Evolutionary conservation across 2,797 vertebrate species (phyloP), one percentile per base, ranked within the genome.

Genomic region (Dromococcyx pavoninus): DNA sequence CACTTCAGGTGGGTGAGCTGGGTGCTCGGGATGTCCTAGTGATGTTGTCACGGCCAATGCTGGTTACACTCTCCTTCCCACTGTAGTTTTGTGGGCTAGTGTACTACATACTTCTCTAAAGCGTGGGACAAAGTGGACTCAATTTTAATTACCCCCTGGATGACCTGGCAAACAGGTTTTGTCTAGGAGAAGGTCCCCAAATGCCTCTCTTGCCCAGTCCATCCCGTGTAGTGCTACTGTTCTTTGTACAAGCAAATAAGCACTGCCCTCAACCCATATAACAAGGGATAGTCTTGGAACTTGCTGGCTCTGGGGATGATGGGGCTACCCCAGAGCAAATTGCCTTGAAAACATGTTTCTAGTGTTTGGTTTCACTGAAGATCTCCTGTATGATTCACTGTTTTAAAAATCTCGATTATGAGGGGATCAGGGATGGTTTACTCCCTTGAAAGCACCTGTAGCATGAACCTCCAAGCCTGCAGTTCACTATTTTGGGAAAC

Each of bases 221-320:
- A 5, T 54, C 37, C 65, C 19, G 13, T 18, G 4, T 44, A 22
- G 5, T 3, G 17, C 41, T 67, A 4, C 46, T 0, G 0, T 8
- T 77, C 14, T 66, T 70, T 18, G 51, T 58, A 32, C 11, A 22
- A 27, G 46, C 4, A 39, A 44, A 3, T 4, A 9, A 27, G 5
- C 14, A 1, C 41, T 13, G 41, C 13, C 1, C 19, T 16, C 35
- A 12, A 0, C 48, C 35, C 21, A 27, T 13, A 1, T 17, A 2
- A 2, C 2, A 3, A 22, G 37, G 44, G 17, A 0, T 2, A 0
- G 30, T 5, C 37, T 25, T 15, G 22, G 61, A 1, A 48, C 44
- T 35, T 41, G 64, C 56, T 62, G 65, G 1, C 35, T 2, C 0
- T 5, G 48, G 48, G 9, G 11, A 5, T 19, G 37, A 8, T 10